phyloP scores from a whole-genome alignment of 2,888 invertebrate species.

The Diadegma fenestrale region DNA sequence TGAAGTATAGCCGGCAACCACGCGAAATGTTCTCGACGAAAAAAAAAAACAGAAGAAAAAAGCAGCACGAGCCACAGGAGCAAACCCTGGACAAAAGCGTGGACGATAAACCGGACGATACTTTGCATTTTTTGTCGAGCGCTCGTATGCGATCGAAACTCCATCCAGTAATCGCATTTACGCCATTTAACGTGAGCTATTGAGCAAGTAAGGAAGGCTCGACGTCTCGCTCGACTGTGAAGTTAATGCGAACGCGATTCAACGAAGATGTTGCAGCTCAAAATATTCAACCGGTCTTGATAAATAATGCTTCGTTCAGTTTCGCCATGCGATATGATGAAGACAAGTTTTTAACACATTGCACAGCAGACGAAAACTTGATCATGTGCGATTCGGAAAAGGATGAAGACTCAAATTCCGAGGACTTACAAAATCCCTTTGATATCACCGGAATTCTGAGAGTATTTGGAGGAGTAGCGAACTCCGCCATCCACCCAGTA shows the following conservation, averaged over 20 bases:
- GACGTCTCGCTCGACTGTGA: constrained; percentile 14
- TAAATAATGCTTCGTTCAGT: neutral
- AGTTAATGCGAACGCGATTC: neutral
- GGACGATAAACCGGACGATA: constrained; percentile 7
- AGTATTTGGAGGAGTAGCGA: constrained; percentile 1
- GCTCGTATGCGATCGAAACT: constrained; percentile 34
- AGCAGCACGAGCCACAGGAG: constrained; percentile 12
- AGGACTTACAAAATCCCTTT: neutral
- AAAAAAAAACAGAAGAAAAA: constrained; percentile 38
- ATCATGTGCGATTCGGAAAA: neutral
- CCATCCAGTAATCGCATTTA: constrained; percentile 22
- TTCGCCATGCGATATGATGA: constrained; percentile 1
- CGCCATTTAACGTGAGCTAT: constrained; percentile 15
- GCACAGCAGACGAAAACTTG: neutral
- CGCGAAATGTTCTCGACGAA: constrained; percentile 48
- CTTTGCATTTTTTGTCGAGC: constrained; percentile 47
- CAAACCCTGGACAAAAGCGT: constrained; percentile 10
- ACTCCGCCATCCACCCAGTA: neutral
- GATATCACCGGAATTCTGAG: constrained; percentile 4
- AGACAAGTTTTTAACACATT: neutral
- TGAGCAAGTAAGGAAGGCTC: constrained; percentile 9
- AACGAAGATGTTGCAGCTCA: neutral
- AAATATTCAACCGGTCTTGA: neutral
- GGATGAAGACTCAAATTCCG: constrained; percentile 16
- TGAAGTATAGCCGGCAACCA: constrained; percentile 54